Percentiles rank a stretch among this genome's conserved stretches.
These are phyloP conservation scores for Salmo trutta DNA, from an alignment of 2,797 vertebrate genomes.

Conservation along the genomic window DNA sequence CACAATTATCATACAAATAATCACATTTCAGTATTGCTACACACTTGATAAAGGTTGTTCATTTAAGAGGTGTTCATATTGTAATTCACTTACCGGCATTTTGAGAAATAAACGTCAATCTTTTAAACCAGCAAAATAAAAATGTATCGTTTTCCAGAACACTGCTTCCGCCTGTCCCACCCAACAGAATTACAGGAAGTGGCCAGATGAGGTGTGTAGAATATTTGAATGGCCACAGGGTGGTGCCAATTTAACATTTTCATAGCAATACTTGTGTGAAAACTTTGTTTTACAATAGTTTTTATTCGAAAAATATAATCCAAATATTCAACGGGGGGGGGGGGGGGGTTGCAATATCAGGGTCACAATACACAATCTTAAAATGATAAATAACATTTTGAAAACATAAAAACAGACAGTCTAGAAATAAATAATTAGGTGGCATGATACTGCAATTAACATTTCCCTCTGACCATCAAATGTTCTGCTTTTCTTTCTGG, in stretches of 20 bases:
- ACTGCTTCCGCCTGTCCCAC: slow-evolving; percentile 79
- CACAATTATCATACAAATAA: not conserved
- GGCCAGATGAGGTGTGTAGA: slow-evolving; percentile 38
- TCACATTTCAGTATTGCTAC: not conserved
- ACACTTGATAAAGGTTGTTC: no score
- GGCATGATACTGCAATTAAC: not conserved
- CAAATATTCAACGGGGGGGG: not conserved
- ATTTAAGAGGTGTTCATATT: not conserved
- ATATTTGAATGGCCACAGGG: slow-evolving; percentile 25
- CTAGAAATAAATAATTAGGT: slow-evolving; percentile 10
- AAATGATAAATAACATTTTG: not conserved
- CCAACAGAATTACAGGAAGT: slow-evolving; percentile 74
- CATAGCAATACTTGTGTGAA: not conserved
- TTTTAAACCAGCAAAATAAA: slow-evolving; percentile 51
- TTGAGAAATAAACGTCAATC: slow-evolving; percentile 59
- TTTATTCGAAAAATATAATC: slow-evolving; percentile 41
- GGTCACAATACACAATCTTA: not conserved
- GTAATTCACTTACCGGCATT: slow-evolving; percentile 78
- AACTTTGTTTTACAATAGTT: slow-evolving; percentile 20
- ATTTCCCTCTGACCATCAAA: not conserved
- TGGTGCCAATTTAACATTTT: slow-evolving; percentile 31
- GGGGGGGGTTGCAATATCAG: no score
- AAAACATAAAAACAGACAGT: slow-evolving; percentile 1
- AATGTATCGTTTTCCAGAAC: slow-evolving; percentile 30
- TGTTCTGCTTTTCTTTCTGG: not conserved